Base-by-base conservation (phyloP, 1,140 invertebrate species). In the Phthorimaea operculella region DNA sequence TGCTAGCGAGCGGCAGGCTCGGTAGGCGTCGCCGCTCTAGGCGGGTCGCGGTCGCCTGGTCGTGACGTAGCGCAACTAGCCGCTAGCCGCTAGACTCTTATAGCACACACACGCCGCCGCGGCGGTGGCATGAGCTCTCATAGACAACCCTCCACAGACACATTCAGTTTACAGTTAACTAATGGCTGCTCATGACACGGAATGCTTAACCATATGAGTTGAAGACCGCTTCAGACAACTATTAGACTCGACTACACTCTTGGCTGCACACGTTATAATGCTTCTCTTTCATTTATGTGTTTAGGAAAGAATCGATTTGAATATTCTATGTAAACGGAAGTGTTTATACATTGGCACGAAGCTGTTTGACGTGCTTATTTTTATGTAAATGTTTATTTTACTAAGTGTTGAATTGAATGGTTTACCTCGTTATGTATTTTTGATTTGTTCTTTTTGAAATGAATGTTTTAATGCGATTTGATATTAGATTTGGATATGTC, bases 331-430 rank as follows among this genome's bases (percentile, higher is more conserved):
- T 79, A 63, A 69, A 70, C 59, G 59, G 76, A 68, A 75, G 58
- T 72, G 71, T 79, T 33, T 10, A 66, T 67, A 77, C 72, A 76
- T 79, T 80, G 61, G 75, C 78, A 83, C 81, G 79, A 84, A 76
- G 76, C 79, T 84, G 76, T 84, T 84, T 83, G 78, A 82, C 79
- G 81, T 84, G 81, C 81, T 84, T 83, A 74, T 69, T 79, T 50
- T 72, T 77, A 74, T 84, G 78, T 83, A 74, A 50, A 70, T 74
- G 68, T 81, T 79, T 74, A 73, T 72, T 79, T 73, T 64, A 62
- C 73, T 76, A 66, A 78, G 63, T 80, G 76, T 83, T 79, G 66
- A 59, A 76, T 79, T 79, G 74, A 80, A 74, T 79, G 79, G 72
- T 82, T 81, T 73, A 60, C 54, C 57, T 74, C 55, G 64, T 74